These are phyloP conservation scores for Julus scandinavius DNA, from an alignment of 2,888 invertebrate genomes.

Conservation along the genomic window DNA sequence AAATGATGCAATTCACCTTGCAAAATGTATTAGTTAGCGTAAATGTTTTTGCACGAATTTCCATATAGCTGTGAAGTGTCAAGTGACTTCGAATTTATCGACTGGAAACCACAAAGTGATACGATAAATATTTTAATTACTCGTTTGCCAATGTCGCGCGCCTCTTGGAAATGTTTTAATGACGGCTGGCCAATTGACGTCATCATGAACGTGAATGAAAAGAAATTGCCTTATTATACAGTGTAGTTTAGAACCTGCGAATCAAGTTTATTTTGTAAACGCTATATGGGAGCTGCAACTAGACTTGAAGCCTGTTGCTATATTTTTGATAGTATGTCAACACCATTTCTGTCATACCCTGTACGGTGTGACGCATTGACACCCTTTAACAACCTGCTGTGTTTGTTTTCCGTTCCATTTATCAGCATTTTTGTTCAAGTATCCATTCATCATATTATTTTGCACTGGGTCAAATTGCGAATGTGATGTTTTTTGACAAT, in stretches of 20 bases:
- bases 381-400: not conserved
- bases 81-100: not conserved
- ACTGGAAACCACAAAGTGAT: not conserved
- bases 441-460: not conserved
- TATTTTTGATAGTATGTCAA: not conserved
- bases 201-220: not conserved
- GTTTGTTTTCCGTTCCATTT: slow-evolving; percentile 2
- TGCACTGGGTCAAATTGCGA: not conserved
- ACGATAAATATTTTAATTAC: not conserved
- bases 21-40: not conserved
- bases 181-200: not conserved
- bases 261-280: not conserved
- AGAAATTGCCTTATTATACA: slow-evolving; percentile 20
- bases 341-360: not conserved
- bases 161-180: not conserved
- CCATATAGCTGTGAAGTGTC: not conserved
- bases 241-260: not conserved
- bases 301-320: not conserved
- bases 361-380: not conserved
- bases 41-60: not conserved
- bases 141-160: not conserved
- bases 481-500: not conserved
- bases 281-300: not conserved
- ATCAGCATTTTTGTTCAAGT: slow-evolving; percentile 9
- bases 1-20: not conserved